Evolutionary conservation across 2,113 vertebrate species (phyloP), one percentile per base, ranked within the genome.

Genomic region (Mesoclemmys tuberculata): DNA sequence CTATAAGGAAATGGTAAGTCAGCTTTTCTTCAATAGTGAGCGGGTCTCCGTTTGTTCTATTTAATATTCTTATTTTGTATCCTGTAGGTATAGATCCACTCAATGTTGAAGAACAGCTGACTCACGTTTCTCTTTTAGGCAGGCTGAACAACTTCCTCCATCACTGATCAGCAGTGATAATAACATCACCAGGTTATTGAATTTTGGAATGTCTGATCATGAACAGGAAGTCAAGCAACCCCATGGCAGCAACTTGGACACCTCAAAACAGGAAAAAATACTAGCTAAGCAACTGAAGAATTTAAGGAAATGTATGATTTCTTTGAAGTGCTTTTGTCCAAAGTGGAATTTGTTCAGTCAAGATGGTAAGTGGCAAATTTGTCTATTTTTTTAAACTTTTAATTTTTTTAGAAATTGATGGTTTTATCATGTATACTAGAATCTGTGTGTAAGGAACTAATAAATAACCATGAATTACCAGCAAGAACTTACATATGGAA

Each of bases 1-100:
- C 58, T 87, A 24, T 77, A 82, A 26, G 74, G 31, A 87, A 79
- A 64, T 51, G 58, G 46, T 84, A 64, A 92, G 46, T 79, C 83
- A 93, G 22, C 16, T 89, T n/a, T 26, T 95, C 81, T 92, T 91
- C 81, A 74, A 86, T n/a, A 95, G 49, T 68, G 81, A 88, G 46
- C 80, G 74, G 13, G 54, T 89, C 80, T 88, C 90, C 64, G 0
- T 81, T 85, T 85, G 58, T 21, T 93, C 96, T 94, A 48, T 31
- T 82, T 88, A 49, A 74, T 90, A 35, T 4, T 92, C 48, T 61
- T 96, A 27, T 18, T 94, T 90, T 92, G 11, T 93, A 90, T 95
- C 91, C 83, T 79, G 14, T 75, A 54, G 68, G 61, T 94, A 79
- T 10, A 94, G 26, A 3, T 83, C 82, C 52, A 22, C 75, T 93